A percentile compares a stretch with the other conserved stretches of the same genome.
phyloP scores from a whole-genome alignment of 92 coral and sea anemone genomes.

The Bergia sp. region DNA sequence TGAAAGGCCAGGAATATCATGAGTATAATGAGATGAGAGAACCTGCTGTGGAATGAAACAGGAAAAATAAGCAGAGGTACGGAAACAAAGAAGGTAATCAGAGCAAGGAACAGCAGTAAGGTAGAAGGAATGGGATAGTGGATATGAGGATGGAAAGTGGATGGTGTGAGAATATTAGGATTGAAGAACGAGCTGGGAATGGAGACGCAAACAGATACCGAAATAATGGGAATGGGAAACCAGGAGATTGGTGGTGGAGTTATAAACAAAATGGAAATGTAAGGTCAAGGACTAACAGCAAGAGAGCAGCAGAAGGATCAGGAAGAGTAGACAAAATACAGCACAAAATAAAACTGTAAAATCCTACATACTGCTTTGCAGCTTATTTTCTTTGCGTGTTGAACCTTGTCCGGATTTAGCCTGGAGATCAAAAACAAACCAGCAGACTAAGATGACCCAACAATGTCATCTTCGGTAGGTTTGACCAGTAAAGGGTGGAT shows the following conservation, averaged over 20 bases:
- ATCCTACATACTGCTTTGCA: conserved; percentile 72
- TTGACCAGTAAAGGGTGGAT: background rate
- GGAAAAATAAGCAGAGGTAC: too few species aligned
- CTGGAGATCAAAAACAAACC: conserved; percentile 40
- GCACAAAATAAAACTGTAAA: background rate
- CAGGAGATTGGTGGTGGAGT: background rate
- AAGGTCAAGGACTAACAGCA: background rate
- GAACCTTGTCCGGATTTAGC: conserved; percentile 85
- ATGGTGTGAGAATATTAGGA: background rate
- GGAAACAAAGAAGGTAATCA: too few species aligned
- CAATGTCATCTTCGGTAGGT: background rate
- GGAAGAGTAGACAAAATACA: background rate
- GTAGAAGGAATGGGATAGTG: background rate
- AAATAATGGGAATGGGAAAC: background rate
- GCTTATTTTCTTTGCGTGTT: conserved; percentile 83
- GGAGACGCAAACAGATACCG: background rate
- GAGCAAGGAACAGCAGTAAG: background rate
- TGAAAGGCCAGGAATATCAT: too few species aligned
- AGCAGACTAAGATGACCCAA: background rate
- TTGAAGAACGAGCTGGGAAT: background rate
- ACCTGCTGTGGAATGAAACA: background rate
- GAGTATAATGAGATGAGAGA: background rate
- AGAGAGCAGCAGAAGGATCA: background rate
- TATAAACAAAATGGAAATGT: background rate
- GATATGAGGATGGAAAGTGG: background rate